Evolutionary conservation across 2,888 invertebrate genomes (phyloP), one percentile per base, ranked within the genome.

Genomic region (Druceiella hillmani): DNA sequence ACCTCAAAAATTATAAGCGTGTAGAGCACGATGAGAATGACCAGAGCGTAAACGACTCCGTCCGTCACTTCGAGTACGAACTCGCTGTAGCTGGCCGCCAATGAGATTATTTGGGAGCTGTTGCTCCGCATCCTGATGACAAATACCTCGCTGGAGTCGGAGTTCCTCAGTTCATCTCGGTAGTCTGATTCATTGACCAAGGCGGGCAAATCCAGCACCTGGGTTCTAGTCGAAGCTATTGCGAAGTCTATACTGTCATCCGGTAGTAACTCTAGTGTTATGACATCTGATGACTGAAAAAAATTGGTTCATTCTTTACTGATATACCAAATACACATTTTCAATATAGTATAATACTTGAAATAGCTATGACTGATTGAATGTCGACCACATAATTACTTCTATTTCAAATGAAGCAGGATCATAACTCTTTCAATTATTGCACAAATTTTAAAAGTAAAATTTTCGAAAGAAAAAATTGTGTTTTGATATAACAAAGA

Each of bases 1-100:
- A 90, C 87, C 72, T 93, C 92, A 66, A 89, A 90, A 49, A 92
- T 84, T 41, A 93, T 87, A 7, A 92, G 61, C 2, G 81, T 58
- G 54, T 93, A 93, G 9, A 93, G 72, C 0, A 81, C 78, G 3
- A 80, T 51, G 1, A 93, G 66, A n/a, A 92, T 74, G 0, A 81
- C 40, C 3, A 81, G 80, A 0, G 87, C 87, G 48, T 83, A 84
- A 1, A 83, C 61, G 3, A 87, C 79, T 0, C 91, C 89, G 33
- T 75, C 74, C 22, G 74, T 68, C 3, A 71, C 57, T 50, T 81
- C 76, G 30, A 86, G 69, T 0, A 86, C 82, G 12, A 78, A 60
- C 1, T 79, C 52, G 46, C 81, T 76, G 49, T 81, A 84, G 9
- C 60, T 59, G 34, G 70, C 40, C 0, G 56, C 48, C 3, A 70